Conservation (phyloP, 2,888 invertebrate genomes). For the Eudemis profundana region DNA sequence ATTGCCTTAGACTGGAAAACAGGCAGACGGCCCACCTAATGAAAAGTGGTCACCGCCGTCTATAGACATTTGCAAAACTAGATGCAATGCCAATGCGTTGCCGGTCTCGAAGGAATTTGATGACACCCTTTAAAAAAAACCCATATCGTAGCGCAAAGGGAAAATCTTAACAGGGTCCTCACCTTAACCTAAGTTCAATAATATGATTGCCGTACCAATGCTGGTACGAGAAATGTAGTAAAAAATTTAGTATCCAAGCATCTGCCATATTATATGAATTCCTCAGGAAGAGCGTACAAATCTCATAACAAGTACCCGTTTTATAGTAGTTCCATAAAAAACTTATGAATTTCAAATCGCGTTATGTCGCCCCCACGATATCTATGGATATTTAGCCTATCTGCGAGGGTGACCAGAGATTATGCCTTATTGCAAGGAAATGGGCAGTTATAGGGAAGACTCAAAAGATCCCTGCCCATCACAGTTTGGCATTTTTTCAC, state of each 20-base stretch:
- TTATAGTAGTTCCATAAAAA: conserved; percentile 35
- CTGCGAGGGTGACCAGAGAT: conserved; percentile 36
- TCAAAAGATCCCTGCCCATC: conserved; percentile 6
- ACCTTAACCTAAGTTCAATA: no score
- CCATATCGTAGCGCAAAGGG: no score
- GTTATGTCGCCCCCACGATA: conserved; percentile 24
- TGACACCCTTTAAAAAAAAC: no score
- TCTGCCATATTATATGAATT: conserved; percentile 13
- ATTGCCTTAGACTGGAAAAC: no score
- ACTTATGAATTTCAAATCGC: conserved; percentile 38
- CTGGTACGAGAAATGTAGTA: background rate
- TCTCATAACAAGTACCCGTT: conserved; percentile 19
- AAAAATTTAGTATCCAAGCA: conserved; percentile 13
- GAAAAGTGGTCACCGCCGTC: no score
- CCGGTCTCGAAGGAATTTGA: no score
- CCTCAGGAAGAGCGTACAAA: background rate
- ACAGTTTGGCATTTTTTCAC: conserved; percentile 9
- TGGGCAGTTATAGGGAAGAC: conserved; percentile 34
- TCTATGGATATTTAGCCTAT: conserved; percentile 30
- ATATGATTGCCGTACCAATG: no score
- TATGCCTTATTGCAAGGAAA: conserved; percentile 32
- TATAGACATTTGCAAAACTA: no score
- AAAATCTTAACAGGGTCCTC: no score
- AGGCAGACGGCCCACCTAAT: no score
- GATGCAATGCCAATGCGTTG: no score